A percentile compares a stretch with the other conserved stretches of the same genome.
Conservation (phyloP, 2,888 invertebrate genomes). For the Aporophyla nigra region DNA sequence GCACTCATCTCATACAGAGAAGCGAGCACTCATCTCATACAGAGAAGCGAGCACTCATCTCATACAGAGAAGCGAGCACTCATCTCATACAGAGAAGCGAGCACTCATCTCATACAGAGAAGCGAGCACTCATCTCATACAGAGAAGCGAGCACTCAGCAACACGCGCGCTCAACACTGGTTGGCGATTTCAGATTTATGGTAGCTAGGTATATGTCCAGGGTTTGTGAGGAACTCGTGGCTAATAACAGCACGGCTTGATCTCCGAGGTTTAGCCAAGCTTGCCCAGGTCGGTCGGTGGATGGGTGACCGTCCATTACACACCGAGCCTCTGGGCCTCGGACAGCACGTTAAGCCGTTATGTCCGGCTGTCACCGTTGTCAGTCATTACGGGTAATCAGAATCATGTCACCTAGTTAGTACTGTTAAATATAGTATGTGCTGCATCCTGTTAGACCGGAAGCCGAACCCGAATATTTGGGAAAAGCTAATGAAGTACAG, state of each 20-base stretch:
- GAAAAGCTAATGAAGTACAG: not conserved
- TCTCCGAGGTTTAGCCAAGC: not conserved
- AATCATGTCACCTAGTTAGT: not conserved
- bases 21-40: too few species aligned
- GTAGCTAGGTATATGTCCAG: not conserved
- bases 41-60: too few species aligned
- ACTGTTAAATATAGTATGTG: too few species aligned
- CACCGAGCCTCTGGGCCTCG: not conserved
- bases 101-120: too few species aligned
- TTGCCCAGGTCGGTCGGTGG: not conserved
- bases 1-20: too few species aligned
- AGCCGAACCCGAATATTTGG: not conserved
- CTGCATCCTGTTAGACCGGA: not conserved
- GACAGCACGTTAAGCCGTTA: not conserved
- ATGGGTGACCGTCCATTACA: not conserved
- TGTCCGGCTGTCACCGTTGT: not conserved
- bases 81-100: too few species aligned
- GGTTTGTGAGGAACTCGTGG: not conserved
- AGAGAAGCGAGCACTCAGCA: not conserved
- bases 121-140: not conserved
- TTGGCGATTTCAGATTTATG: not conserved
- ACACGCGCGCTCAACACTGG: not conserved
- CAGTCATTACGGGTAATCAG: not conserved
- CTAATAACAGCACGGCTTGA: not conserved
- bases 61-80: too few species aligned